Conservation (phyloP, 2,888 invertebrate species). For the Metalampra italica region DNA sequence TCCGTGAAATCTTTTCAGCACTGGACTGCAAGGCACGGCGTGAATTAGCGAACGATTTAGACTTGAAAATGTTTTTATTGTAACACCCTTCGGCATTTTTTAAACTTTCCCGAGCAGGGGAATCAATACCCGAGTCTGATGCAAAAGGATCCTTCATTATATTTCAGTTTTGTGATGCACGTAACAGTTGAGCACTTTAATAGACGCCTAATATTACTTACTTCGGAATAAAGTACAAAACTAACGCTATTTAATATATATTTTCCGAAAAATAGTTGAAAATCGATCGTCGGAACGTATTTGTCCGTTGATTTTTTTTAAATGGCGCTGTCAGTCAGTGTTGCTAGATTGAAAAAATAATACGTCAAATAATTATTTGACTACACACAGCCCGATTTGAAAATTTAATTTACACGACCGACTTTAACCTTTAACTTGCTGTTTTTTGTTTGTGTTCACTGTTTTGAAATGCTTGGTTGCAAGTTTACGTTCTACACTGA, state of each 20-base stretch:
- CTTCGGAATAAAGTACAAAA: constrained; percentile 18
- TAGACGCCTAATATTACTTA: constrained; percentile 9
- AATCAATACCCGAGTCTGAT: constrained; percentile 63
- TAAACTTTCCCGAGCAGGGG: constrained; percentile 60
- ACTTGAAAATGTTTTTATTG: constrained; percentile 63
- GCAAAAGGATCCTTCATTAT: constrained; percentile 71
- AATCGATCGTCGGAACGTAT: constrained; percentile 33
- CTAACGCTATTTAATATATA: constrained; percentile 33
- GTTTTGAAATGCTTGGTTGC: no score
- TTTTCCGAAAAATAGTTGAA: constrained; percentile 26
- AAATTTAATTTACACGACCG: no score
- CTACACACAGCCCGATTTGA: no score
- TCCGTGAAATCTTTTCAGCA: constrained; percentile 82
- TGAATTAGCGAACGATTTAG: constrained; percentile 78
- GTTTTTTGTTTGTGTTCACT: no score
- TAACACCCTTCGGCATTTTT: constrained; percentile 67
- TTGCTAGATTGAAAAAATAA: constrained; percentile 13
- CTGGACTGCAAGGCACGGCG: constrained; percentile 81
- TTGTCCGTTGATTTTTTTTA: constrained; percentile 38
- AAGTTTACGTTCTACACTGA: no score
- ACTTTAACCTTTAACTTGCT: no score
- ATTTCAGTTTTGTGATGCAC: constrained; percentile 13
- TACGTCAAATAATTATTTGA: background rate
- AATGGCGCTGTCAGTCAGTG: constrained; percentile 13
- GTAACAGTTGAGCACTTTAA: constrained; percentile 9